Base-by-base conservation (phyloP, 2,888 invertebrate genomes). In the Brenthis ino region DNA sequence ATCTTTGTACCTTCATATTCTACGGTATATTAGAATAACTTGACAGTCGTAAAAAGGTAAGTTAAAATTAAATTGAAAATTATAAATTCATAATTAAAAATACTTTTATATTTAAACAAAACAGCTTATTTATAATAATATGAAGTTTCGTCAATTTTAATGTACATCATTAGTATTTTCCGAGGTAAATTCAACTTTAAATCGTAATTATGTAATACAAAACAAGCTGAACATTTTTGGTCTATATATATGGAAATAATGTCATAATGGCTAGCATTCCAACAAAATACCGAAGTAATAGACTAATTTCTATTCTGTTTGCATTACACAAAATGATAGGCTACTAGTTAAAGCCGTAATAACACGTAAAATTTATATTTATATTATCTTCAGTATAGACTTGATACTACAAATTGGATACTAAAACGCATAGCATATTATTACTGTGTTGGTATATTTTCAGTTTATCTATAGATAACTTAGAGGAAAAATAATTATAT, bases 1-100 rank as follows among this genome's bases (percentile, higher is more conserved):
- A 81, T 77, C 48, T 65, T 69, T 61, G 60, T 65, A 67, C 70
- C 55, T 68, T 60, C 68, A 54, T 66, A 63, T 68, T 60, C 56
- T 68, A 57, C 66, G 58, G 56, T 70, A 58, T 60, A 56, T 66
- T 70, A 55, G 57, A 64, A 65, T 69, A 55, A 50, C 63, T 57
- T 67, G 28, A 58, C 43, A 58, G 55, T 48, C 48, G 53, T 63
- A 51, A 51, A 54, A 69, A 68, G 72, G 70, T 72, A 65, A 58
- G 72, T 65, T 28, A 55, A 43, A 54, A 61, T 47, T 50, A 37
- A 56, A 47, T 12, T 5, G 8, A 28, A 55, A 16, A 43, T 24
- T 58, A 20, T 8, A 58, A 58, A 24, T 43, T 57, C 28, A 16
- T 14, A 11, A 6, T 16, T 13, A 37, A 43, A 56, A 37, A 0